These are phyloP conservation scores for Ceraclea dissimilis DNA, from an alignment of 2,888 invertebrate genomes.

Conservation along the genomic window DNA sequence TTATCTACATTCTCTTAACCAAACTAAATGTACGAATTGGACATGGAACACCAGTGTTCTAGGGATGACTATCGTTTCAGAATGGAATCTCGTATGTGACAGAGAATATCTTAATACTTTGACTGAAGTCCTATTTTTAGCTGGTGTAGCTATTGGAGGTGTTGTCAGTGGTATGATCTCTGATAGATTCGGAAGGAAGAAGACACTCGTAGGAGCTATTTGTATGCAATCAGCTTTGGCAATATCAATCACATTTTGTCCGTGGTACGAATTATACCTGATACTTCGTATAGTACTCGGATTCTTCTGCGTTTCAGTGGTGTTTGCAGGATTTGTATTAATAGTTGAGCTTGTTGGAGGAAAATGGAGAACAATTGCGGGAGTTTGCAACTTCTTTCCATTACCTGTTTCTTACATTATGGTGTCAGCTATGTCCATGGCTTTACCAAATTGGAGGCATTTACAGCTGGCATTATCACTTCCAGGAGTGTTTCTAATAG, in stretches of 20 bases:
- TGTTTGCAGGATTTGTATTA: slow-evolving; percentile 72
- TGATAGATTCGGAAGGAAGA: slow-evolving; percentile 61
- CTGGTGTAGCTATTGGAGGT: slow-evolving; percentile 67
- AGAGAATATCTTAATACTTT: slow-evolving; percentile 59
- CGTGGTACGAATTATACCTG: slow-evolving; percentile 64
- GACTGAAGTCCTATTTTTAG: slow-evolving; percentile 69
- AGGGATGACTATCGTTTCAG: slow-evolving; percentile 63
- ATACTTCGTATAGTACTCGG: slow-evolving; percentile 63
- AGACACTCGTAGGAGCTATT: slow-evolving; percentile 63
- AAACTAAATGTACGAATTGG: slow-evolving; percentile 53
- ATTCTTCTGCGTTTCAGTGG: slow-evolving; percentile 72
- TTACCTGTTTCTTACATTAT: slow-evolving; percentile 68
- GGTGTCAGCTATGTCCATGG: slow-evolving; percentile 63
- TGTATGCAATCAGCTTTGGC: slow-evolving; percentile 61
- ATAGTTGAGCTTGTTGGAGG: slow-evolving; percentile 73
- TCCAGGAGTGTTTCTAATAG: slow-evolving; percentile 61
- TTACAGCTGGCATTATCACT: slow-evolving; percentile 65
- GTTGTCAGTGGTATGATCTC: slow-evolving; percentile 25
- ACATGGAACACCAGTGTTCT: slow-evolving; percentile 50
- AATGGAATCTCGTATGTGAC: slow-evolving; percentile 73
- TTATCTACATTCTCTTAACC: slow-evolving; percentile 26
- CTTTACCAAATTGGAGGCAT: slow-evolving; percentile 64
- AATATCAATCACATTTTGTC: slow-evolving; percentile 60
- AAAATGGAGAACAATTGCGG: slow-evolving; percentile 72
- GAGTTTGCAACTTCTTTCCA: slow-evolving; percentile 74